A percentile compares a stretch with the other conserved stretches of the same genome.
Evolutionary conservation across 2,888 invertebrate genomes (phyloP).

Genomic region (Troides helena): DNA sequence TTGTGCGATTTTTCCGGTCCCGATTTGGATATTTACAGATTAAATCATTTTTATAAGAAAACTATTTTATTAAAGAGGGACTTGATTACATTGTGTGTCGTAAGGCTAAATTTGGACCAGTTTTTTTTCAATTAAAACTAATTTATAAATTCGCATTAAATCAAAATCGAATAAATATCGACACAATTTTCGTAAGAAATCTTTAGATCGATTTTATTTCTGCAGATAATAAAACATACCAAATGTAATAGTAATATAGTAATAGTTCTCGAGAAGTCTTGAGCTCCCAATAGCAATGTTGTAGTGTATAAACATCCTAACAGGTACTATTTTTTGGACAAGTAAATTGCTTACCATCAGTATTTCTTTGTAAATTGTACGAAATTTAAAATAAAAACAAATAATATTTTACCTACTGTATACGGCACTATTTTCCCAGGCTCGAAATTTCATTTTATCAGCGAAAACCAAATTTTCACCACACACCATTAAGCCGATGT

Average conservation of each 20-base stretch:
- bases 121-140: not conserved
- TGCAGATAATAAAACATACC: no score
- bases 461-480: constrained; percentile 46
- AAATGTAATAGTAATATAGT: no score
- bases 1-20: not conserved
- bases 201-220: no score
- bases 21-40: constrained; percentile 29
- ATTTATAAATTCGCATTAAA: not conserved
- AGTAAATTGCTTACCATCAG: no score
- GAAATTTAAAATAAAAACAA: not conserved
- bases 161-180: not conserved
- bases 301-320: no score
- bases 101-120: not conserved
- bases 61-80: not conserved
- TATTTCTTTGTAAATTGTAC: not conserved
- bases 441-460: constrained; percentile 52
- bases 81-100: not conserved
- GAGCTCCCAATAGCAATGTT: no score
- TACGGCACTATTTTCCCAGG: constrained; percentile 38
- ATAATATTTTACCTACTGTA: not conserved
- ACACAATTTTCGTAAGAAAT: no score
- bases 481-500: constrained; percentile 49
- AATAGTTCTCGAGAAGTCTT: no score
- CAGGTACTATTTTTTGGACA: no score
- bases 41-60: not conserved